A percentile compares a stretch with the other conserved stretches of the same genome.
Evolutionary conservation across 1,140 invertebrate genomes (phyloP).

Genomic region (Propsilocerus akamusi): DNA sequence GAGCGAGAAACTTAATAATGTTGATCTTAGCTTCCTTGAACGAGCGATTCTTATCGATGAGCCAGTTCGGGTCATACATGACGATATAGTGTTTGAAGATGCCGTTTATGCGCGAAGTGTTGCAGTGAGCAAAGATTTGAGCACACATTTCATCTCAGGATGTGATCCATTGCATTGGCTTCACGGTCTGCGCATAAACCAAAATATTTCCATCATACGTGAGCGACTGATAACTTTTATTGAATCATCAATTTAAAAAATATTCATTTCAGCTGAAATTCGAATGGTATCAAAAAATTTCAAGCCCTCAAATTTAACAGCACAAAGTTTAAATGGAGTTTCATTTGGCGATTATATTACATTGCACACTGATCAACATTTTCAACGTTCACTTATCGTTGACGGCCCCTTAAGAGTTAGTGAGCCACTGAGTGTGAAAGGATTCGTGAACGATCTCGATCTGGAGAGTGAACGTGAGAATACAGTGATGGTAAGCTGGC

Average conservation of each 20-base stretch:
- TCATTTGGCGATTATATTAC: constrained; percentile 14
- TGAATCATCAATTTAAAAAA: not conserved
- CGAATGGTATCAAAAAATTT: not conserved
- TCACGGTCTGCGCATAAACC: no score
- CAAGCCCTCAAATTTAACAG: constrained; percentile 6
- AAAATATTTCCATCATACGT: no score
- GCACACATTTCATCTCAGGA: not conserved
- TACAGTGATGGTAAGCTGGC: constrained; percentile 16
- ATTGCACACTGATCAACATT: constrained; percentile 13
- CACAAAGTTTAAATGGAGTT: constrained; percentile 13
- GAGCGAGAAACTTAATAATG: not conserved
- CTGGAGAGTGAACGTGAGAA: constrained; percentile 14
- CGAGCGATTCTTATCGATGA: no score
- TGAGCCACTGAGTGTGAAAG: not conserved
- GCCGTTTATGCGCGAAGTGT: not conserved
- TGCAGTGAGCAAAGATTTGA: no score
- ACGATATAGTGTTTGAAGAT: not conserved
- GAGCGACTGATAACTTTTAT: no score
- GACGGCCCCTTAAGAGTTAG: constrained; percentile 5
- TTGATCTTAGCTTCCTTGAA: no score
- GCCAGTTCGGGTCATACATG: no score
- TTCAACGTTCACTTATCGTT: constrained; percentile 11
- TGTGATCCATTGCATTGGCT: not conserved
- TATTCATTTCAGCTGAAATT: not conserved
- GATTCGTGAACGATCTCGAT: constrained; percentile 13